Evolutionary conservation across 2,113 vertebrate species (phyloP), one percentile per base, ranked within the genome.

Genomic region (Noctilio leporinus): DNA sequence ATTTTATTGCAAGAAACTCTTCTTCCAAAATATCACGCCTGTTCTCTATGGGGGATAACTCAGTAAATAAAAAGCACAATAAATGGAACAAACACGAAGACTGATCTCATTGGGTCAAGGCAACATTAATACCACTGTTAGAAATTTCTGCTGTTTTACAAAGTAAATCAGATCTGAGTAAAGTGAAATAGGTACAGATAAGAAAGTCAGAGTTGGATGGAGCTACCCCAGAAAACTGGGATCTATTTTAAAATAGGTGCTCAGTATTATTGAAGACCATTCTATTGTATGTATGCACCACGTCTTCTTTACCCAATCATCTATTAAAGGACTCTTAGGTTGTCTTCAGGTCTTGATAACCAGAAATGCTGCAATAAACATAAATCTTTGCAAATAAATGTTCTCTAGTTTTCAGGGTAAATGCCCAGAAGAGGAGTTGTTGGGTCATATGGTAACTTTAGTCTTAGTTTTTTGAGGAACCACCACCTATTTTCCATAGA

Each of bases 1-100:
- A 95, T 49, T 70, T 88, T 59, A 81, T 73, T 94, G 43, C n/a
- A 51, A 47, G 59, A 90, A 93, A 19, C 0, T 77, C 15, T 35
- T 89, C 19, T 70, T 40, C 53, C 5, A 94, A 91, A 51, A 43
- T 30, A 91, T 26, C 43, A 83, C 89, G 57, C 81, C 28, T 30
- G 15, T 93, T 70, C 35, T 93, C 73, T 14, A 49, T 30, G 53
- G 15, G 49, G 2, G 30, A 53, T 87, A 84, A 91, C 85, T 92
- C 64, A 81, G 55, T n/a, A 67, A 78, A 62, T 33, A 84, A 84
- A 65, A 62, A 64, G 45, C 19, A 75, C 11, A 86, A 40, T 76
- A 62, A 64, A 72, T 38, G 15, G 22, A 81, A 80, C 1, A 11
- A 90, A 53, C 38, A 33, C 84, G n/a, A 47, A 64, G 17, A 78